Percentiles rank a stretch among this genome's conserved stretches.
Conservation (phyloP, 2,888 invertebrate genomes). For the Brachypterus glaber region DNA sequence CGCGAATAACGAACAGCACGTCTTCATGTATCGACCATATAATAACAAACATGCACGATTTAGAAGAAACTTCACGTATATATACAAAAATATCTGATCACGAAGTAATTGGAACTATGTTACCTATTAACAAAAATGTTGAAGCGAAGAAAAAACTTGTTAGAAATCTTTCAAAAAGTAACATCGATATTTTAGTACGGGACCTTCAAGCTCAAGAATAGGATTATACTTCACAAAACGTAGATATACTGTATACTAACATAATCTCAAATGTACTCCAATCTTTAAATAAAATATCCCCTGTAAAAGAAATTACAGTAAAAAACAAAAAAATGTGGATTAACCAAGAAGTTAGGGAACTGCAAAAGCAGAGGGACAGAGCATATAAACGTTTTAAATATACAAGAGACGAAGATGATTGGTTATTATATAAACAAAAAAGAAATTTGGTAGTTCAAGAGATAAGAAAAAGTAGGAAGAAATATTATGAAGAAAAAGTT, state of each 20-base stretch:
- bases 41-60: slow-evolving; percentile 1
- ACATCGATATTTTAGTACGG: neutral
- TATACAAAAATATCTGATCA: neutral
- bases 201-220: neutral
- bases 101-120: slow-evolving; percentile 1
- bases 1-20: neutral
- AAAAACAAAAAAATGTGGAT: neutral
- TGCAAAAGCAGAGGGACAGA: no score
- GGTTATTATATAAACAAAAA: neutral
- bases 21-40: neutral
- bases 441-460: neutral
- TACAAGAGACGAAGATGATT: slow-evolving; percentile 1
- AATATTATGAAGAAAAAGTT: neutral
- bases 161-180: neutral
- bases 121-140: neutral
- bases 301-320: neutral
- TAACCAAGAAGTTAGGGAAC: no score
- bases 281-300: neutral
- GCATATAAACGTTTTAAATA: no score
- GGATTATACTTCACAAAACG: neutral
- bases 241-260: neutral
- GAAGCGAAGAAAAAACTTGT: neutral
- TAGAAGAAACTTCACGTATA: neutral
- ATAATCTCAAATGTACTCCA: neutral
- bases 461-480: neutral